These are phyloP conservation scores for Leucania comma DNA, from an alignment of 2,888 invertebrate species.

Conservation along the genomic window DNA sequence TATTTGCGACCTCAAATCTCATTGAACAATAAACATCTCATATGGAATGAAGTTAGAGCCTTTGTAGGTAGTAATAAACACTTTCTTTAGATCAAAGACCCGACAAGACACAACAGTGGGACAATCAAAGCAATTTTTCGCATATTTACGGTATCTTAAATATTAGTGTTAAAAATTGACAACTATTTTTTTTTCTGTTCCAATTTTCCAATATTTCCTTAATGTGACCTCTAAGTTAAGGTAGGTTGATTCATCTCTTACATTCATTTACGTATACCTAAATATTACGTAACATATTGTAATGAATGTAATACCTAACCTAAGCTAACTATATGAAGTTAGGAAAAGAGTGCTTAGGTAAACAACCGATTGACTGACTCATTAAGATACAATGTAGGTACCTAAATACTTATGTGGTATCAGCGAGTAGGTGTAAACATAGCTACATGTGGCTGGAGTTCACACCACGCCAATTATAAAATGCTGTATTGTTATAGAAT, in stretches of 20 bases:
- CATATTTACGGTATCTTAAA: too few species aligned
- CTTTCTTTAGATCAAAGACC: slow-evolving; percentile 8
- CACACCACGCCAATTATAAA: slow-evolving; percentile 7
- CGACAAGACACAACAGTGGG: neutral
- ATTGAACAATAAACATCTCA: slow-evolving; percentile 15
- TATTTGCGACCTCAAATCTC: slow-evolving; percentile 25
- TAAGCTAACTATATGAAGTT: slow-evolving; percentile 6
- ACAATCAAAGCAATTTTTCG: neutral
- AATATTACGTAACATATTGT: slow-evolving; percentile 9
- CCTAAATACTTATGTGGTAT: neutral
- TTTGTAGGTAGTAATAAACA: slow-evolving; percentile 8
- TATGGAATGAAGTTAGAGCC: slow-evolving; percentile 2
- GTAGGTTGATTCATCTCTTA: neutral
- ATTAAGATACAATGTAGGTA: slow-evolving; percentile 5
- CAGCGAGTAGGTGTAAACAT: slow-evolving; percentile 3
- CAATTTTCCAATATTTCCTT: neutral
- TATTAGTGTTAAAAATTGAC: too few species aligned
- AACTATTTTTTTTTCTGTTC: neutral
- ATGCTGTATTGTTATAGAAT: too few species aligned
- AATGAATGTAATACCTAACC: neutral
- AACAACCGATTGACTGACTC: slow-evolving; percentile 15
- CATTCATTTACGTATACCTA: neutral
- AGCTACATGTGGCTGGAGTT: neutral
- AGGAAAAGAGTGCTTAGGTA: slow-evolving; percentile 9
- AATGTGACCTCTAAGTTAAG: neutral